Evolutionary conservation across 1,140 invertebrate species (phyloP), one percentile per base, ranked within the genome.

Genomic region (Lepidurus apus): DNA sequence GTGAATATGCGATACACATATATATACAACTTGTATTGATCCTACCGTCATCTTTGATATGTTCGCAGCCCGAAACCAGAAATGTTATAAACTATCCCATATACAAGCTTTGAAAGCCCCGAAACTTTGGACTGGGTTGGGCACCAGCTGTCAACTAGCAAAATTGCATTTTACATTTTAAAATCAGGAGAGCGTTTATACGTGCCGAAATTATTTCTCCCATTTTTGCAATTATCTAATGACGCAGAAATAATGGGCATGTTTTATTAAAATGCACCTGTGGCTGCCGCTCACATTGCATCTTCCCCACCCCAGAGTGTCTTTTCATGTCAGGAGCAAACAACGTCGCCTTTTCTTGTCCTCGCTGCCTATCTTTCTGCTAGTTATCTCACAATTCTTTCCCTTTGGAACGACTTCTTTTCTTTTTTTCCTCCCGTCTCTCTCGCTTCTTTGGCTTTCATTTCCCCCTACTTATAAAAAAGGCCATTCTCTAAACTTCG

Each of bases 41-140:
- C 53, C 53, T 1, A 65, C 53, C 21, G 53, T 65, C 53, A 65
- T 65, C 53, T 65, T 65, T 65, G 53, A 65, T 65, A 65, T 17
- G 53, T 65, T n/a, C 21, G 53, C 17, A 65, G 53, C 53, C 53
- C 10, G 53, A 65, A 21, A 65, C 53, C 10, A 21, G 53, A 65
- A 65, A 65, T 65, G 53, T 34, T 34, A 34, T 34, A 34, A 21
- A 65, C 53, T 65, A 65, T 34, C 34, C 4, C 4, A 34, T 34
- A 34, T 65, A 65, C 9, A 65, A n/a, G 53, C 53, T 65, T 3
- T 65, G 8, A 65, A 17, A 65, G 53, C 53, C 21, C 13, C 53
- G 17, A 21, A 65, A 65, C 7, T 65, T 65, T 17, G 53, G n/a
- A 65, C 53, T 65, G 53, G 53, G 6, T 17, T 9, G 53, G 21